Percentiles rank a stretch among this genome's conserved stretches.
phyloP scores from a whole-genome alignment of 2,797 vertebrate species.

The Sebastes ruberrimus region DNA sequence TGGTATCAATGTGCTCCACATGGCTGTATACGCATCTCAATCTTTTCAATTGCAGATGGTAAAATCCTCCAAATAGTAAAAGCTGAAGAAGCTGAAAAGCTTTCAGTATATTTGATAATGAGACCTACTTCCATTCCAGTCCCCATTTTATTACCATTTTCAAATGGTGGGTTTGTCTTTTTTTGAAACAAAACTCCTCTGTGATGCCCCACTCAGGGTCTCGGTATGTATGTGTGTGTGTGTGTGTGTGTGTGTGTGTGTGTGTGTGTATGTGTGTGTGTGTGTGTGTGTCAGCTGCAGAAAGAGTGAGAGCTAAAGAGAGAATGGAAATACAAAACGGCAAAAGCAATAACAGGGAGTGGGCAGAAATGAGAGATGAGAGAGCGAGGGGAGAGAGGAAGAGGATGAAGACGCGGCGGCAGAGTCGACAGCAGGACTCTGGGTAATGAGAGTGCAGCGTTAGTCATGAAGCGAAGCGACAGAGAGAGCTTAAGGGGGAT shows the following conservation, averaged over 20 bases:
- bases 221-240: not conserved
- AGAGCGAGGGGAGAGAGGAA: constrained; percentile 4
- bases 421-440: constrained; percentile 45
- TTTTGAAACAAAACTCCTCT: not conserved
- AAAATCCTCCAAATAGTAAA: not conserved
- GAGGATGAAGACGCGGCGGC: constrained; percentile 10
- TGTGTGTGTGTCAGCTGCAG: not conserved
- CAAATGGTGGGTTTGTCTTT: not conserved
- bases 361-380: constrained; percentile 26
- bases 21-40: not conserved
- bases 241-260: not conserved
- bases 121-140: not conserved
- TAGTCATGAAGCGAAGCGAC: constrained; percentile 47
- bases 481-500: constrained; percentile 37
- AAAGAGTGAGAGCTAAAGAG: not conserved
- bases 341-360: constrained; percentile 22
- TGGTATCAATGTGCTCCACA: not conserved
- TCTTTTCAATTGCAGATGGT: not conserved
- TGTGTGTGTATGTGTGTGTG: not conserved
- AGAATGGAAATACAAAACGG: constrained; percentile 14
- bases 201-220: not conserved
- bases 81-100: not conserved
- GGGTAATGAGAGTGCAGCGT: constrained; percentile 56
- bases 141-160: not conserved
- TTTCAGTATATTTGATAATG: not conserved